Percentiles rank a stretch among this genome's conserved stretches.
These are phyloP conservation scores for Sebastes kiyomatsui DNA, from an alignment of 2,797 vertebrate species.

Conservation along the genomic window DNA sequence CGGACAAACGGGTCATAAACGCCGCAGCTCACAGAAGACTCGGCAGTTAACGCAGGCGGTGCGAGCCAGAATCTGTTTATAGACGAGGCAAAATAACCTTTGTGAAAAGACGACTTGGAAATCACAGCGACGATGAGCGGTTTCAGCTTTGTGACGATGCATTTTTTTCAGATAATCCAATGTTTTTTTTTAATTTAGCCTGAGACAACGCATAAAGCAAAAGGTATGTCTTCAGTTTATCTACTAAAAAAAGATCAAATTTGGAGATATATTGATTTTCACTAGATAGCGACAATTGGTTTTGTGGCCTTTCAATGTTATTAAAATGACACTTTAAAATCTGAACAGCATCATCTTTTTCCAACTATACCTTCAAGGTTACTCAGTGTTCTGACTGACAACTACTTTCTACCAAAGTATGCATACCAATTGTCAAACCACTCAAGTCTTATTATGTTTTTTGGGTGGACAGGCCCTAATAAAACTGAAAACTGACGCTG, in stretches of 20 bases:
- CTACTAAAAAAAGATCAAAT: neutral
- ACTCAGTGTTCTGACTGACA: neutral
- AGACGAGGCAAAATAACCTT: neutral
- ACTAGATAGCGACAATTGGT: neutral
- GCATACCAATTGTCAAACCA: neutral
- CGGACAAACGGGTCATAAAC: constrained; percentile 19
- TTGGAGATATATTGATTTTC: neutral
- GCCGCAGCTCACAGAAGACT: neutral
- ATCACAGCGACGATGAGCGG: neutral
- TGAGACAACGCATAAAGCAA: neutral
- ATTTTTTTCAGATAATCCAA: no score
- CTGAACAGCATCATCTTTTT: neutral
- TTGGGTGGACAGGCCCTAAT: neutral
- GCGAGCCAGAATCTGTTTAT: neutral
- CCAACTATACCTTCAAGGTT: neutral
- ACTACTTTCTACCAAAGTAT: neutral
- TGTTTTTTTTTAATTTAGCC: neutral
- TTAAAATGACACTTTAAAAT: neutral
- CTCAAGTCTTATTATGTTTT: neutral
- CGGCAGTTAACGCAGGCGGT: constrained; percentile 3
- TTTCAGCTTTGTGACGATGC: neutral
- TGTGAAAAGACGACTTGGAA: neutral
- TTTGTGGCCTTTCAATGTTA: neutral
- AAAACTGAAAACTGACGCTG: neutral
- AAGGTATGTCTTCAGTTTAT: neutral